phyloP scores from a whole-genome alignment of 2,888 invertebrate genomes.

The Chirona hameri region DNA sequence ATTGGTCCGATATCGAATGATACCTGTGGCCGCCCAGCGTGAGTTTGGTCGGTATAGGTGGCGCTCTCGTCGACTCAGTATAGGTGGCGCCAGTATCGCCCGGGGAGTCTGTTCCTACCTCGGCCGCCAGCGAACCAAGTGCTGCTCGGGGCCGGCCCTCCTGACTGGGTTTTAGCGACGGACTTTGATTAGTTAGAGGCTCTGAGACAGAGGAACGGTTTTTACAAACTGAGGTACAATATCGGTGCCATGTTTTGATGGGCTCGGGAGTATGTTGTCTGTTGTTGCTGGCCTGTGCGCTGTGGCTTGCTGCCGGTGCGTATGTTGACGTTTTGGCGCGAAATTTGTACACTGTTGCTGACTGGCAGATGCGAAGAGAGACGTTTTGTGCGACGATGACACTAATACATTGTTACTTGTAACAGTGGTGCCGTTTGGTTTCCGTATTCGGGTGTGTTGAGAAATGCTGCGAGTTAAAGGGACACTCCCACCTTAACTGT shows the following conservation, averaged over 20 bases:
- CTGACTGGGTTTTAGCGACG: too few species aligned
- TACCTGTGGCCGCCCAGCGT: too few species aligned
- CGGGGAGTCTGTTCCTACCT: too few species aligned
- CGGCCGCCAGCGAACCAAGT: too few species aligned
- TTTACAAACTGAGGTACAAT: constrained; percentile 1
- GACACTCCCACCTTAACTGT: too few species aligned
- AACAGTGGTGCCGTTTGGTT: not conserved
- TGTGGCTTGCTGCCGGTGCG: not conserved
- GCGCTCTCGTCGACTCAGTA: too few species aligned
- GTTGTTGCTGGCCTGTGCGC: not conserved
- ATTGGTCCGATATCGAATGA: too few species aligned
- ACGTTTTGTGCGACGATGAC: not conserved
- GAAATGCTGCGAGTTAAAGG: too few species aligned
- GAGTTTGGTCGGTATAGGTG: too few species aligned
- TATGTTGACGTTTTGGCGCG: not conserved
- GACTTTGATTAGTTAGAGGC: not conserved
- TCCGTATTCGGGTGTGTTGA: too few species aligned
- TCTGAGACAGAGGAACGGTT: not conserved
- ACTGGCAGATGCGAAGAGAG: not conserved
- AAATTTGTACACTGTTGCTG: not conserved
- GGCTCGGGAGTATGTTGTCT: not conserved
- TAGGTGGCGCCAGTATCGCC: too few species aligned
- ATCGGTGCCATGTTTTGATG: constrained; percentile 5
- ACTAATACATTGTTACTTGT: not conserved
- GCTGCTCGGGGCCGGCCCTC: too few species aligned